phyloP scores from a whole-genome alignment of 2,113 vertebrate species.

The Toxotes chatareus region DNA sequence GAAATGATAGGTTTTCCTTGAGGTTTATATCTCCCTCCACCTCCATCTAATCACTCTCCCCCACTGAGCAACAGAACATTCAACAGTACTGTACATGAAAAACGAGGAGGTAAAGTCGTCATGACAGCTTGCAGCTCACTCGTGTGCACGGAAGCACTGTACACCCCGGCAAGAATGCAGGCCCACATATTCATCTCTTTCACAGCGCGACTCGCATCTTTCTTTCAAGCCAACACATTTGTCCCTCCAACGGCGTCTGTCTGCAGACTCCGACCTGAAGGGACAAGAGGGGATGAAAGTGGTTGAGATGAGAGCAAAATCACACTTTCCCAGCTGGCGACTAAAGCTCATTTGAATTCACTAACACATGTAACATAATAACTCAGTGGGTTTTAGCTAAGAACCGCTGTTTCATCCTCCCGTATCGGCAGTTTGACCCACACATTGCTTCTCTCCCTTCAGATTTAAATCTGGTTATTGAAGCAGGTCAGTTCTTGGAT shows the following conservation, averaged over 20 bases:
- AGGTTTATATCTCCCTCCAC: constrained; percentile 55
- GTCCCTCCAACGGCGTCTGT: constrained; percentile 5
- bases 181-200: constrained; percentile 50
- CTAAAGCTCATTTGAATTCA: constrained; percentile 59
- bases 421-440: constrained; percentile 37
- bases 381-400: constrained; percentile 42
- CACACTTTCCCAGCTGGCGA: constrained; percentile 25
- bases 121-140: constrained; percentile 73
- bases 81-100: constrained; percentile 68
- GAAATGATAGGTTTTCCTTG: constrained; percentile 62
- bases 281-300: constrained; percentile 28
- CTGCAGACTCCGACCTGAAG: constrained; percentile 23
- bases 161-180: constrained; percentile 37
- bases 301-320: constrained; percentile 30
- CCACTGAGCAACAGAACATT: constrained; percentile 57
- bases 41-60: constrained; percentile 65
- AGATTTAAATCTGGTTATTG: constrained; percentile 37
- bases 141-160: constrained; percentile 39
- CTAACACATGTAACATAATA: constrained; percentile 47
- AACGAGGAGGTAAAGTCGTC: constrained; percentile 65
- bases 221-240: constrained; percentile 16
- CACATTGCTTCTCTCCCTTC: not conserved
- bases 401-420: constrained; percentile 36
- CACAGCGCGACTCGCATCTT: constrained; percentile 40
- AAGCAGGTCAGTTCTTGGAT: constrained; percentile 50